Evolutionary conservation across 2,888 invertebrate species (phyloP), one percentile per base, ranked within the genome.

Genomic region (Plebejus argus): DNA sequence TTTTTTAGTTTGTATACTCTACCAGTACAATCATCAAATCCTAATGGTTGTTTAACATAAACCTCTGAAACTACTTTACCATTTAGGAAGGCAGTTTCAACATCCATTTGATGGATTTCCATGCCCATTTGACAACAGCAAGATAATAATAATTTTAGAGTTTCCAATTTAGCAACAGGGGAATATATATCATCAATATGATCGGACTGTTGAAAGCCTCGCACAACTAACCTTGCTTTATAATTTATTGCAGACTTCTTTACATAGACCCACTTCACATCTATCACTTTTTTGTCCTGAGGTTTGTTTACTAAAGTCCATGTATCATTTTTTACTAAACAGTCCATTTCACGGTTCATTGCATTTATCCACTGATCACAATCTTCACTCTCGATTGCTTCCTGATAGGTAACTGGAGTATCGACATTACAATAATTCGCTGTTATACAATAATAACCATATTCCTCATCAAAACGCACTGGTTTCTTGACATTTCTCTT

Each of bases 251-350:
- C 39, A 39, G 39, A 39, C 80, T 87, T 84, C 78, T 58, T 86
- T 79, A 77, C 85, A 78, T 77, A 86, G 8, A 85, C 78, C 85
- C 85, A 86, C 74, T 84, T 85, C 1, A 83, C 82, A 82, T 85
- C 84, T n/a, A 49, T 45, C 20, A 45, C 49, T 15, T 45, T 74
- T 56, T 86, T 81, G n/a, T 83, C 78, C 12, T 83, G 80, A 78
- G 85, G 85, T 49, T 77, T 80, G 5, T 82, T 79, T 56, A 84
- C 83, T 76, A 86, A 18, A 80, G 45, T 80, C 74, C 74, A 74
- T 23, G 66, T 66, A 28, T 66, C 23, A 66, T 23, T 66, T 66
- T 66, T 23, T 2, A 66, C 28, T 7, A 66, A 23, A 66, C 66
- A 23, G 28, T 66, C 23, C 23, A 33, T 66, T 8, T 66, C 23